Evolutionary conservation across 2,113 vertebrate genomes (phyloP), one percentile per base, ranked within the genome.

Genomic region (Poecilia latipinna): DNA sequence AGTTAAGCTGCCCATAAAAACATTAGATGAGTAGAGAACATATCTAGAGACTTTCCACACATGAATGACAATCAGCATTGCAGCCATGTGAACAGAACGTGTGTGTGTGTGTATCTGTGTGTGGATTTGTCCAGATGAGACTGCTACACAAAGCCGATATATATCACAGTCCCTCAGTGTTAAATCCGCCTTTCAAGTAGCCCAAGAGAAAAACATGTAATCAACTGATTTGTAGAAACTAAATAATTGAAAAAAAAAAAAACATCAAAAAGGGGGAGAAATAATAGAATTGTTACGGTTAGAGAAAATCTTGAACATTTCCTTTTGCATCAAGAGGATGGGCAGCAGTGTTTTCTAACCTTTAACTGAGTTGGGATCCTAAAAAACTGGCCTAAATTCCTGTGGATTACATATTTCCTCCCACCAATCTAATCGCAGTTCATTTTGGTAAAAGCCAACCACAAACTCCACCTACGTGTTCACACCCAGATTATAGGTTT

Each of bases 401-500:
- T 88, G 87, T 81, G 86, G 90, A 91, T 90, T 88, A 87, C 81
- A 86, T 74, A 72, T 73, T 82, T 32, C 68, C 42, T 82, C 67
- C 82, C 65, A 74, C 68, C 63, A 75, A 77, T 83, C 73, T 89
- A 87, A 88, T 82, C 88, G 84, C 72, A 73, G 74, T 79, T 70
- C 65, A 4, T 67, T 75, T 65, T 78, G 83, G 80, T 84, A 71
- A 65, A 73, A 22, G 72, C 77, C 65, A 68, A 79, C 77, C 71
- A 1, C 86, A 61, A 74, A 73, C 84, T 81, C 80, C 79, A 84
- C 84, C 84, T 85, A 71, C 75, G 66, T 78, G 71, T 85, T 89
- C 83, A 88, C 81, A 89, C 82, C 75, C 80, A 89, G 89, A 91
- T 91, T 91, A 90, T 80, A 89, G 87, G 88, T 85, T 85, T 89